Conservation (phyloP, 2,113 vertebrate genomes). For the Elanus axillaris region DNA sequence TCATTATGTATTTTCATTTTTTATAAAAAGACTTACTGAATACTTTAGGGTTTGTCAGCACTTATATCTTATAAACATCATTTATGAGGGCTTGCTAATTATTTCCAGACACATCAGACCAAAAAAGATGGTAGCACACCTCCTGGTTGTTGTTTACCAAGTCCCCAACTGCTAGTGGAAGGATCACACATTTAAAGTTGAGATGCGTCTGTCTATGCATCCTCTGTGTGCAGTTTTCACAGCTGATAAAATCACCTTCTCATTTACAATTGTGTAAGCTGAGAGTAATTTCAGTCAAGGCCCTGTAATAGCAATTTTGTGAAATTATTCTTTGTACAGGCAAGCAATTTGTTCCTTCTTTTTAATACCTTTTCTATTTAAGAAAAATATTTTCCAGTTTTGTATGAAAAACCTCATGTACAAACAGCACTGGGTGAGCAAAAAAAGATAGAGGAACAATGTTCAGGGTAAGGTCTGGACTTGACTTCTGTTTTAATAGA, state of each 20-base stretch:
- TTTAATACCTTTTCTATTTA: not conserved
- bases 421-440: not conserved
- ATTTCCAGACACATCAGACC: not conserved
- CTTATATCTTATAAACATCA: not conserved
- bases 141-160: not conserved
- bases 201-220: not conserved
- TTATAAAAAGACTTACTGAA: not conserved
- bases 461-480: not conserved
- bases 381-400: not conserved
- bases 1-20: not conserved
- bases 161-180: not conserved
- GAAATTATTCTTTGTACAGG: not conserved
- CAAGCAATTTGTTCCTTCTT: not conserved
- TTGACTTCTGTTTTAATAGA: not conserved
- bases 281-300: not conserved
- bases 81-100: not conserved
- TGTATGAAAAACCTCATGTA: not conserved
- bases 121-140: not conserved
- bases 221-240: not conserved
- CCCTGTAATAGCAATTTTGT: not conserved
- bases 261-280: not conserved
- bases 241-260: not conserved
- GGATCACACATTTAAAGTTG: not conserved
- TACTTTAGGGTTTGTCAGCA: not conserved
- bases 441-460: not conserved